These are phyloP conservation scores for Lacanobia wlatinum DNA, from an alignment of 2,888 invertebrate genomes.

Conservation along the genomic window DNA sequence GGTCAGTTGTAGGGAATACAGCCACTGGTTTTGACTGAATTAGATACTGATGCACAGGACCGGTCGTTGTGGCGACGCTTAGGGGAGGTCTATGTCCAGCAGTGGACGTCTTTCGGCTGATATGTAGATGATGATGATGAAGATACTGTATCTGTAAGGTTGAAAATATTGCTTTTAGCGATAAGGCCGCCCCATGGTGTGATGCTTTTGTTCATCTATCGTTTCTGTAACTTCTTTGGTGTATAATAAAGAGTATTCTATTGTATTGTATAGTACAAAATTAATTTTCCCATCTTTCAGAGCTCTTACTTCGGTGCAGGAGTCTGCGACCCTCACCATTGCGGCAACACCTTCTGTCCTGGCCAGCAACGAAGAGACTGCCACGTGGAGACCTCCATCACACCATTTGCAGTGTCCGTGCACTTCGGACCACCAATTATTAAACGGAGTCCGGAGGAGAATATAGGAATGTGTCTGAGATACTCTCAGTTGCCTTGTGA, in stretches of 20 bases:
- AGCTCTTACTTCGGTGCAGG: constrained; percentile 91
- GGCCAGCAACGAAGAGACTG: constrained; percentile 86
- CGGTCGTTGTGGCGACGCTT: too few relatives aligned
- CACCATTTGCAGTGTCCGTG: constrained; percentile 94
- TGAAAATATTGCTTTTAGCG: too few relatives aligned
- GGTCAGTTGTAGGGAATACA: neutral
- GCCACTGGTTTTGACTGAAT: neutral
- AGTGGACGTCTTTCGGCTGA: too few relatives aligned
- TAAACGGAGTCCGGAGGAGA: constrained; percentile 94
- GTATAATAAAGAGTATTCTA: too few relatives aligned
- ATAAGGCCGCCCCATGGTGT: too few relatives aligned
- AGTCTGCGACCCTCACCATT: constrained; percentile 95
- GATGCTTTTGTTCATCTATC: too few relatives aligned
- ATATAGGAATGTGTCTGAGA: constrained; percentile 94
- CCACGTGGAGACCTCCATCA: constrained; percentile 93
- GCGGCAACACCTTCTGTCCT: constrained; percentile 94
- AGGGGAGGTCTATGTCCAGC: too few relatives aligned
- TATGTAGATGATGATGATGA: too few relatives aligned
- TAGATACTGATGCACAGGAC: too few relatives aligned
- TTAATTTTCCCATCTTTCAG: constrained; percentile 79
- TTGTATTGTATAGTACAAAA: neutral
- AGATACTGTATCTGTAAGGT: too few relatives aligned
- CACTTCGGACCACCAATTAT: constrained; percentile 93
- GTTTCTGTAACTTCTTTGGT: too few relatives aligned
- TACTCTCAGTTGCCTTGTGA: constrained; percentile 94